Percentiles rank a stretch among this genome's conserved stretches.
Evolutionary conservation across 2,888 invertebrate genomes (phyloP).

Genomic region (Heliothis peltigera): DNA sequence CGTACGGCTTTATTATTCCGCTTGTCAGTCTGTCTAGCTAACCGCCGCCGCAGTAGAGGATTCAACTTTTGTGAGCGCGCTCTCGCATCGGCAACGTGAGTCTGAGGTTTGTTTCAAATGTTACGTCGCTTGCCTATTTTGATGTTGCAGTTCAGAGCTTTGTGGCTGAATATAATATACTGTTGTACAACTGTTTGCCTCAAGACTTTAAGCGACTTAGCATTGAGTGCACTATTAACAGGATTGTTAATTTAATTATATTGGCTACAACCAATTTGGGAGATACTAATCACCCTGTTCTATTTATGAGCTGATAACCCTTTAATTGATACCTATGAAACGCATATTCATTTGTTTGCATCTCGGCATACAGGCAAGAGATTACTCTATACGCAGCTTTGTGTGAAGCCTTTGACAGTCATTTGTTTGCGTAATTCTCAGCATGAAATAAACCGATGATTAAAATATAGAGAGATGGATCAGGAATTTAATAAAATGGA

Average conservation of each 20-base stretch:
- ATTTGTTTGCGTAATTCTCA: constrained; percentile 14
- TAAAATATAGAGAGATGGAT: constrained; percentile 4
- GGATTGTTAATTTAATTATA: not conserved
- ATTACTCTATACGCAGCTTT: constrained; percentile 15
- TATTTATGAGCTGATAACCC: too few species aligned
- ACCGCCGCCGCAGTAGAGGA: constrained; percentile 7
- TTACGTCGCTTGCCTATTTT: constrained; percentile 2
- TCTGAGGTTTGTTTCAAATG: constrained; percentile 16
- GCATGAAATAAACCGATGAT: not conserved
- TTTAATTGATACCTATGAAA: too few species aligned
- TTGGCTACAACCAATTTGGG: too few species aligned
- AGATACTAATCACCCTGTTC: too few species aligned
- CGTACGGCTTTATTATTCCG: constrained; percentile 41
- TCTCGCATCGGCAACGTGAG: constrained; percentile 12
- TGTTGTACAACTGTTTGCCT: not conserved
- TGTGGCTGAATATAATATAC: not conserved
- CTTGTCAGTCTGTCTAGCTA: constrained; percentile 26
- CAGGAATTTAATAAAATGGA: constrained; percentile 17
- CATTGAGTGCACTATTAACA: not conserved
- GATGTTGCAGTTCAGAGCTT: not conserved
- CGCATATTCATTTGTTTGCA: constrained; percentile 10
- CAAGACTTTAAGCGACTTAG: not conserved
- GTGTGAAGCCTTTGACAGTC: not conserved
- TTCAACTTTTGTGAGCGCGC: constrained; percentile 37
- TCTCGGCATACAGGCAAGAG: constrained; percentile 4